Conservation (phyloP, 1,140 invertebrate genomes). For the Trinorchestia longiramus region DNA sequence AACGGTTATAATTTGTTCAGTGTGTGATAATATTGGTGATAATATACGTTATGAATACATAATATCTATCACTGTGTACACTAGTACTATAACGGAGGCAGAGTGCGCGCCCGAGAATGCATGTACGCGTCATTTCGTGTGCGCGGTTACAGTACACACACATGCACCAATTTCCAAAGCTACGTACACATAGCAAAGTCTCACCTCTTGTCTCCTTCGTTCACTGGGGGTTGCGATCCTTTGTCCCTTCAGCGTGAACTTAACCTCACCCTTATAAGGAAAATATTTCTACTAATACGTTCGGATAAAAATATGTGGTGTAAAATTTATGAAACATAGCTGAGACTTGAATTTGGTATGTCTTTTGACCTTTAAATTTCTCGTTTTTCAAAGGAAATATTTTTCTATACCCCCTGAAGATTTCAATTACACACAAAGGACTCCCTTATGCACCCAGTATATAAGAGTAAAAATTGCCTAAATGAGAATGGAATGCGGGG, state of each 20-base stretch:
- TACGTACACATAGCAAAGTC: slow-evolving; percentile 50
- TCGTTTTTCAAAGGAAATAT: slow-evolving; percentile 40
- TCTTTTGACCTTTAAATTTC: slow-evolving; percentile 44
- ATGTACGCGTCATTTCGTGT: slow-evolving; percentile 6
- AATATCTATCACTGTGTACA: neutral
- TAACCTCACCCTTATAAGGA: slow-evolving; percentile 24
- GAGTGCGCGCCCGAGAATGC: neutral
- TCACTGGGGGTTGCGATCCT: slow-evolving; percentile 48
- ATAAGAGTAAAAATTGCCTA: slow-evolving; percentile 37
- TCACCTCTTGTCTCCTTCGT: slow-evolving; percentile 53
- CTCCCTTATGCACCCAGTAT: neutral
- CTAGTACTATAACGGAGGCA: neutral
- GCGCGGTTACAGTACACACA: neutral
- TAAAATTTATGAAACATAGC: neutral
- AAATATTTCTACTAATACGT: neutral
- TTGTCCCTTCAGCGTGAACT: slow-evolving; percentile 31
- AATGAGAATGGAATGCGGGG: slow-evolving; percentile 56
- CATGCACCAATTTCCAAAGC: slow-evolving; percentile 52
- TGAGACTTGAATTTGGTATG: neutral
- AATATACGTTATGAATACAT: neutral
- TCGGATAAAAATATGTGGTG: neutral
- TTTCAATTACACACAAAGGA: slow-evolving; percentile 39
- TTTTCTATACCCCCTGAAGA: slow-evolving; percentile 15
- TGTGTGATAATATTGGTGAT: neutral
- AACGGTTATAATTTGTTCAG: neutral